Evolutionary conservation across 2,888 invertebrate species (phyloP), one percentile per base, ranked within the genome.

Genomic region (Sarcophaga rosellei): DNA sequence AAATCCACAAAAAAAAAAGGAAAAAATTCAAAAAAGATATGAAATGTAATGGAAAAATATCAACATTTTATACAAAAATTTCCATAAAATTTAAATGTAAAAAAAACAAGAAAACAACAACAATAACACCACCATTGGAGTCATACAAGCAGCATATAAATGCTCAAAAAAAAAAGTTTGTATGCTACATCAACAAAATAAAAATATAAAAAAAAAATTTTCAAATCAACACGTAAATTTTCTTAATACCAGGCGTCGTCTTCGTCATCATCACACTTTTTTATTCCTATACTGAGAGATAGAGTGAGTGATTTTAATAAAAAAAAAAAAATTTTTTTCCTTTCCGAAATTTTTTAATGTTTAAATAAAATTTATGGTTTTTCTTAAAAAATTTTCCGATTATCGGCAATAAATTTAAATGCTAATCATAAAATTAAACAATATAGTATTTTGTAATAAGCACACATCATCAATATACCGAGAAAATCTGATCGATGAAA

Each of bases 31-130:
- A 35, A 70, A 72, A 72, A 61, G 21, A 68, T 21, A 59, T 72
- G 23, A 61, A 66, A 66, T 72, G 65, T 82, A 82, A 77, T 82
- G 76, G 70, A 76, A 82, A 76, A 53, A 76, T 82, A 76, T 72
- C 82, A 61, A 82, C 69, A 81, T 65, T 62, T 53, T 17, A 6
- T 20, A 57, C n/a, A 76, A 57, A 73, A 23, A 25, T 65, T 35
- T n/a, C 65, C 65, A 35, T 17, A 35, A 35, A 35, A 35, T 35
- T 35, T 35, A 8, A 35, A 35, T 35, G 35, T 35, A 35, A 35
- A 25, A 6, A 35, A 35, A 35, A 8, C 35, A 35, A 35, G 8
- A 35, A 35, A 8, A 35, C 8, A 35, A 35, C 35, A 35, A 35
- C 8, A 35, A 1, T 8, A 10, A 8, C 35, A 35, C 1, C 35